Conservation (phyloP, 64 coral and sea anemone species). For the Astreopora myriophthalma region DNA sequence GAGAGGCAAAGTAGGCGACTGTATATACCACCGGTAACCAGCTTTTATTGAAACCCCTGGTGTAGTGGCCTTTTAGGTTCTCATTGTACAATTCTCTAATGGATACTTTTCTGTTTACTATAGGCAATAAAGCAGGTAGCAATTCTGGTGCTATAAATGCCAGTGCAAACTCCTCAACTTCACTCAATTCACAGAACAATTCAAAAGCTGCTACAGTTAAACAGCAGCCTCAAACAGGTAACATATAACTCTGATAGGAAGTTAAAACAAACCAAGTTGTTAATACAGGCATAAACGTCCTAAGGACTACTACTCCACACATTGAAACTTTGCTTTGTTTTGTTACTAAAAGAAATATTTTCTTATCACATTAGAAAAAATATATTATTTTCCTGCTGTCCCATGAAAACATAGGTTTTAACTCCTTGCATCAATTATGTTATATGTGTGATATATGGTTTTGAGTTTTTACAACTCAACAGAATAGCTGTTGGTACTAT, state of each 20-base stretch:
- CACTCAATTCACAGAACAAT: slow-evolving; percentile 23
- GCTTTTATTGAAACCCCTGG: too few relatives aligned
- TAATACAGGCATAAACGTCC: neutral
- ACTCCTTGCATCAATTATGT: too few relatives aligned
- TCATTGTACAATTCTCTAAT: neutral
- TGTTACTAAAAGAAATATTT: too few relatives aligned
- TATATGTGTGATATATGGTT: too few relatives aligned
- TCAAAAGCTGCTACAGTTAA: slow-evolving; percentile 2
- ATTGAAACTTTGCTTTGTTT: too few relatives aligned
- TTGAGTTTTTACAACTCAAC: neutral
- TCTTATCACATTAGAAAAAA: too few relatives aligned
- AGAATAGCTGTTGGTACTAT: neutral
- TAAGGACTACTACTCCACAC: too few relatives aligned
- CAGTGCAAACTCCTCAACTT: slow-evolving; percentile 44
- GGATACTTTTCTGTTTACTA: neutral
- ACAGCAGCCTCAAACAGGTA: slow-evolving; percentile 60
- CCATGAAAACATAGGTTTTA: too few relatives aligned
- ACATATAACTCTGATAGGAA: neutral
- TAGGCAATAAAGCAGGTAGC: slow-evolving; percentile 8
- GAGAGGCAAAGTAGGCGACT: too few relatives aligned
- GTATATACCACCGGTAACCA: too few relatives aligned
- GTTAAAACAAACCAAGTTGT: neutral
- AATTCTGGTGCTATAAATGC: slow-evolving; percentile 49
- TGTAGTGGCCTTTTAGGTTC: too few relatives aligned
- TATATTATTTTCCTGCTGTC: too few relatives aligned